A percentile compares a stretch with the other conserved stretches of the same genome.
phyloP scores from a whole-genome alignment of 1,140 invertebrate species.

The Atta colombica region DNA sequence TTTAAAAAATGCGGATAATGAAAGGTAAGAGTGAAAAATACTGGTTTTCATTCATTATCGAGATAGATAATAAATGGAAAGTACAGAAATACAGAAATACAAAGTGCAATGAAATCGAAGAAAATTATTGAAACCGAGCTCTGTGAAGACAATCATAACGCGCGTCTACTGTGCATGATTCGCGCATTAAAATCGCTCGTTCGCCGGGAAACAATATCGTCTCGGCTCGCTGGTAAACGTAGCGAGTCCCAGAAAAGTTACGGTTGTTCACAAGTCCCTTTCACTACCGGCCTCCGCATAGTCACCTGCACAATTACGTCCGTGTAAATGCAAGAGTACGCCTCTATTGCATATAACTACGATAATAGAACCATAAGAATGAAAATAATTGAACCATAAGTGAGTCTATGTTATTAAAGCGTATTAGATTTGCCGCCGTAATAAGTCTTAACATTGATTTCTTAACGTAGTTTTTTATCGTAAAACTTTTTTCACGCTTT shows the following conservation, averaged over 20 bases:
- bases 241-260: slow-evolving; percentile 55
- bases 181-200: slow-evolving; percentile 28
- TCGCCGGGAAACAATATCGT: slow-evolving; percentile 17
- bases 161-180: not conserved
- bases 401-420: not conserved
- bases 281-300: slow-evolving; percentile 78
- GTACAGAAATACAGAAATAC: not conserved
- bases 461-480: not conserved
- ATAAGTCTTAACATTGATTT: not conserved
- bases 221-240: slow-evolving; percentile 13
- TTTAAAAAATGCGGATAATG: not conserved
- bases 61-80: not conserved
- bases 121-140: not conserved
- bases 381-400: too few relatives aligned
- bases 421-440: not conserved
- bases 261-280: slow-evolving; percentile 72
- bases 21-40: not conserved
- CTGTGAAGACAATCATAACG: not conserved
- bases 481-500: not conserved
- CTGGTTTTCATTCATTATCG: too few relatives aligned
- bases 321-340: slow-evolving; percentile 45
- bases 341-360: not conserved
- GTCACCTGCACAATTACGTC: slow-evolving; percentile 38
- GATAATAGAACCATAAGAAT: not conserved
- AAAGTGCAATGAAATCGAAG: not conserved